Evolutionary conservation across 2,113 vertebrate genomes (phyloP), one percentile per base, ranked within the genome.

Genomic region (Orcinus orca): DNA sequence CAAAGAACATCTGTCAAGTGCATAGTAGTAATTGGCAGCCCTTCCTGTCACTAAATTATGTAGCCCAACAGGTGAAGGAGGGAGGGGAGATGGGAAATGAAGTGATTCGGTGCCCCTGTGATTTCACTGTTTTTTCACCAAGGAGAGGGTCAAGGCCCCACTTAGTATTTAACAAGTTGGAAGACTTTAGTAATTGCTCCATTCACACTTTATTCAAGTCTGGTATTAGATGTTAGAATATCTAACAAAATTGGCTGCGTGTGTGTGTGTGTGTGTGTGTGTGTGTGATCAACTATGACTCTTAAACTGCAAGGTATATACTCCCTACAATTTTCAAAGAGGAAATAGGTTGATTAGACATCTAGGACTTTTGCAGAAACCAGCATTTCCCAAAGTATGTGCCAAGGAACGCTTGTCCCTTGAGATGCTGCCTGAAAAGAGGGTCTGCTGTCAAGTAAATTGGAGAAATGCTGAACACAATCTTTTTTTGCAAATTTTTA

Each of bases 1-100:
- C 79, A 94, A 81, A 90, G 90, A 87, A 70, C 33, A 58, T 67
- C 88, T 92, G 60, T 76, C 70, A 84, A 91, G 53, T 68, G 14
- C 20, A 3, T 14, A 13, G 21, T 44, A 85, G 60, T 65, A 67
- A 60, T 65, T 65, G 79, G 29, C 85, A 60, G 31, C 41, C 90
- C 76, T 85, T 85, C 68, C 53, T 80, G 47, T 47, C 26, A 13
- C 67, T 63, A n/a, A 76, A 60, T 65, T 36, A 53, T 55, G 6
- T 74, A 50, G 62, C 18, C 2, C 44, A 70, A 14, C 38, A 86
- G 70, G 74, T 55, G 38, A 81, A 73, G 36, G 53, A 67, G 33
- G 55, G 14, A 53, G 38, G 81, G 12, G n/a, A 74, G 44, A 1
- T 50, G 63, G 47, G 81, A 31, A 20, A 58, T 25, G 25, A 79